Percentiles rank a stretch among this genome's conserved stretches.
Evolutionary conservation across 2,888 invertebrate genomes (phyloP).

Genomic region (Lingula anatina): DNA sequence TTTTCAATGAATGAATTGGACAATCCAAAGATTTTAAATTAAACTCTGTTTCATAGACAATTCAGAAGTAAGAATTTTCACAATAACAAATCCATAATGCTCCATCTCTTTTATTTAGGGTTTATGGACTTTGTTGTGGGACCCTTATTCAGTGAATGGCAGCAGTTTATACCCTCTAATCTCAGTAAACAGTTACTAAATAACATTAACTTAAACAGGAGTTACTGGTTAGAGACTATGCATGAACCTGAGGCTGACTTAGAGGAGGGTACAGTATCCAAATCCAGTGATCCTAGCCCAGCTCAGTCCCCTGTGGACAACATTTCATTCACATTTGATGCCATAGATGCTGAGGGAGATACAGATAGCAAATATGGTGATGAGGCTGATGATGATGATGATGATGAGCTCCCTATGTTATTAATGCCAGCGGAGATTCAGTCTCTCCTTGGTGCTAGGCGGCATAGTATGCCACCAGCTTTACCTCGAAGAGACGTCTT

Average conservation of each 20-base stretch:
- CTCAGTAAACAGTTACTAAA: conserved; percentile 68
- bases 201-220: conserved; percentile 57
- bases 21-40: too few species aligned
- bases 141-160: conserved; percentile 81
- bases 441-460: conserved; percentile 18
- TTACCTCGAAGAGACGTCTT: conserved; percentile 20
- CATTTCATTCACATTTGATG: background rate
- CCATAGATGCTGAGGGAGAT: background rate
- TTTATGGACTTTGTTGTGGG: conserved; percentile 80
- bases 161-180: conserved; percentile 69
- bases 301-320: background rate
- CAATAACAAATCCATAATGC: conserved; percentile 10
- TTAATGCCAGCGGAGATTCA: background rate
- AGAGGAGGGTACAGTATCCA: too few species aligned
- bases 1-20: too few species aligned
- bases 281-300: background rate
- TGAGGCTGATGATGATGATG: conserved; percentile 6
- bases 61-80: too few species aligned
- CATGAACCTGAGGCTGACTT: too few species aligned
- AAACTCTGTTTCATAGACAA: too few species aligned
- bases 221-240: conserved; percentile 20
- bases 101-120: conserved; percentile 24
- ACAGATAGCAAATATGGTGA: conserved; percentile 1
- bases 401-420: too few species aligned
- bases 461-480: conserved; percentile 25